Conservation (phyloP, 2,113 vertebrate genomes). For the Orthochromis malagaraziensis region DNA sequence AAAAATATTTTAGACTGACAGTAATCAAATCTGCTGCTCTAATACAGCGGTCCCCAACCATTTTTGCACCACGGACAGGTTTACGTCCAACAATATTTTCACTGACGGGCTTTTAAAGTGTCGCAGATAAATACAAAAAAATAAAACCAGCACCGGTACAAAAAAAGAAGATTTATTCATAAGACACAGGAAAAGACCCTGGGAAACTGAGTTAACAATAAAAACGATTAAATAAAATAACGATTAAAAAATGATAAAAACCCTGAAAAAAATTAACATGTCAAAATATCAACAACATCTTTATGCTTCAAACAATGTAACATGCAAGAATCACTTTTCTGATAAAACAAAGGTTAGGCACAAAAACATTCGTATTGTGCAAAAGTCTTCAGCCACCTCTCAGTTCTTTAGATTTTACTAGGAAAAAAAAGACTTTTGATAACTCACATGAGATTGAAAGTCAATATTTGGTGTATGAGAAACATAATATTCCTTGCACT, state of each 20-base stretch:
- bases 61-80: not conserved
- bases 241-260: not conserved
- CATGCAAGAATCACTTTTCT: not conserved
- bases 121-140: not conserved
- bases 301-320: not conserved
- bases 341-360: not conserved
- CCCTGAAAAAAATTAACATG: not conserved
- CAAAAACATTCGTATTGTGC: not conserved
- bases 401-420: not conserved
- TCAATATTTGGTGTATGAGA: not conserved
- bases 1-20: not conserved
- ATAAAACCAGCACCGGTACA: not conserved
- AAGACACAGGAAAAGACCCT: rapidly evolving
- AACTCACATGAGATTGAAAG: not conserved
- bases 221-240: not conserved
- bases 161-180: not conserved
- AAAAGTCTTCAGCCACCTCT: not conserved
- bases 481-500: not conserved
- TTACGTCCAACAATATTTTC: not conserved
- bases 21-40: not conserved
- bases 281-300: not conserved
- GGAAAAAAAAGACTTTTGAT: not conserved
- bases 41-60: not conserved
- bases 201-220: rapidly evolving
- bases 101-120: not conserved